Conservation (phyloP, 1,140 invertebrate genomes). For the Drosophila ambigua region DNA sequence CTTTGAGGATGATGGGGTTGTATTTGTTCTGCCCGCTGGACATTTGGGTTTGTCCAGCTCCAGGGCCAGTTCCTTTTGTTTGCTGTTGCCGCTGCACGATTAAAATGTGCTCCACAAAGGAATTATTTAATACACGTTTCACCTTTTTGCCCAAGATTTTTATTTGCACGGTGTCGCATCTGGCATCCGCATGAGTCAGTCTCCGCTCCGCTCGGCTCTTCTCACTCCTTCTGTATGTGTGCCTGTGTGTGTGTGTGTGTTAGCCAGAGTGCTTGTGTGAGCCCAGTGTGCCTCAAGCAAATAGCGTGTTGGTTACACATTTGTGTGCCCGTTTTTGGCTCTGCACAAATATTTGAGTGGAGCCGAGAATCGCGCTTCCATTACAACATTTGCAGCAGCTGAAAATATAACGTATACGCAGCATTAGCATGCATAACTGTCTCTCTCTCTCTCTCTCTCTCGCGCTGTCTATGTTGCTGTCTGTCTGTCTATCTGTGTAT, state of each 20-base stretch:
- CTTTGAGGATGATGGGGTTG: constrained; percentile 13
- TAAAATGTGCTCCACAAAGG: constrained; percentile 82
- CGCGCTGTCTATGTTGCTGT: background rate
- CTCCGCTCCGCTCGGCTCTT: no score
- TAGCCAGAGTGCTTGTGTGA: constrained; percentile 14
- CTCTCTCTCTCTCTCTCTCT: constrained; percentile 17
- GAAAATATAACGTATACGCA: constrained; percentile 77
- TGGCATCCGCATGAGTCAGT: constrained; percentile 28
- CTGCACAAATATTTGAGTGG: constrained; percentile 75
- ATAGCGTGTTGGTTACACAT: constrained; percentile 81
- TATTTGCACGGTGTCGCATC: constrained; percentile 72
- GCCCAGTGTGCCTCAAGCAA: constrained; percentile 69
- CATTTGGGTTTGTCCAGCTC: constrained; percentile 47
- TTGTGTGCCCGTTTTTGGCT: constrained; percentile 73
- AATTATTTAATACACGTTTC: constrained; percentile 83
- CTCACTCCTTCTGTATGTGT: background rate
- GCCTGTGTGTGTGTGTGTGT: constrained; percentile 11
- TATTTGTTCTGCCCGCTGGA: constrained; percentile 71
- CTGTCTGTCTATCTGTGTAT: constrained; percentile 16
- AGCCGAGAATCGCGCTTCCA: constrained; percentile 61
- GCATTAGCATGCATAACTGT: constrained; percentile 76
- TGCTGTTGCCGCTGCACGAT: constrained; percentile 77
- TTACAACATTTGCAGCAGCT: constrained; percentile 69
- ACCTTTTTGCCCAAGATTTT: constrained; percentile 78
- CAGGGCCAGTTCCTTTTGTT: constrained; percentile 45